Evolutionary conservation across 2,888 invertebrate species (phyloP).

Genomic region (Meganola albula): DNA sequence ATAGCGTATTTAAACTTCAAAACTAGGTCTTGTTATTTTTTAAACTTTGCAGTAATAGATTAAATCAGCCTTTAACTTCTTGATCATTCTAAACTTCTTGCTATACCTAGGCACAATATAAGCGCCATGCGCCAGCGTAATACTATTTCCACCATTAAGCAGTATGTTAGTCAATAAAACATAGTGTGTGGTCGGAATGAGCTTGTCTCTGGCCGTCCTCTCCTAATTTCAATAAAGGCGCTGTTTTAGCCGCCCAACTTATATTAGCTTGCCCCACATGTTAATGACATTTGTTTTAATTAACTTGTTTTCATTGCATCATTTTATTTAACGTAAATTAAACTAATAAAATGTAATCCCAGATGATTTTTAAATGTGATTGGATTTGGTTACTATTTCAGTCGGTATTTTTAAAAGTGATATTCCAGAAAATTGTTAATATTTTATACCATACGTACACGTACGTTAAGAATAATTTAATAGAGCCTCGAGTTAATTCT

Average conservation of each 20-base stretch:
- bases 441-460: too few species aligned
- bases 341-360: conserved; percentile 21
- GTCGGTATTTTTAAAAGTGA: too few species aligned
- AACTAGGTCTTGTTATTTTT: too few species aligned
- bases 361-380: conserved; percentile 7
- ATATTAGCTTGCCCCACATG: conserved; percentile 16
- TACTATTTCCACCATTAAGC: too few species aligned
- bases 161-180: conserved; percentile 2
- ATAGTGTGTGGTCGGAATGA: conserved; percentile 23
- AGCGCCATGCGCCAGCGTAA: too few species aligned
- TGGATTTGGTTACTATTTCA: neutral
- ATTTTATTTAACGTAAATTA: conserved; percentile 26
- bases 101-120: too few species aligned
- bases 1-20: too few species aligned
- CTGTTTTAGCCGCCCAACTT: conserved; percentile 12
- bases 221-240: conserved; percentile 22
- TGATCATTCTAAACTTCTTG: too few species aligned
- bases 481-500: conserved; percentile 52
- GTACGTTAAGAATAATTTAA: too few species aligned
- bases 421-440: conserved; percentile 27
- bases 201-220: conserved; percentile 11
- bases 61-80: too few species aligned
- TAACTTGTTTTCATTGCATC: conserved; percentile 27
- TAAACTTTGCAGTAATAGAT: too few species aligned
- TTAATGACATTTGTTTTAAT: conserved; percentile 32